Evolutionary conservation across 2,797 vertebrate species (phyloP).

Genomic region (Monodelphis domestica): DNA sequence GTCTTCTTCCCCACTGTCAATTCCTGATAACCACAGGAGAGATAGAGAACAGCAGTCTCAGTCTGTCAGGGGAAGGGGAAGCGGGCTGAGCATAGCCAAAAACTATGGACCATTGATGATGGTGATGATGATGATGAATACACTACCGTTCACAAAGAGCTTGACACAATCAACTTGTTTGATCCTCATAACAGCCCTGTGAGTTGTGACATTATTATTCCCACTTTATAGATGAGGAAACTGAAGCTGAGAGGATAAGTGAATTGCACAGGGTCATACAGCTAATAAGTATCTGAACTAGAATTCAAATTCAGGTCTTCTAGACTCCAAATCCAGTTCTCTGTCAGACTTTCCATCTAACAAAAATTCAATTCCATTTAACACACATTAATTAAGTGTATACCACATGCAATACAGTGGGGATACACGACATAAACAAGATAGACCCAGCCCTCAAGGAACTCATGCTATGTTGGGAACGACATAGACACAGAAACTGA

Average conservation of each 20-base stretch:
- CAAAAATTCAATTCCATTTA: background rate
- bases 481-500: too few relatives aligned
- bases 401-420: background rate
- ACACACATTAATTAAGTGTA: background rate
- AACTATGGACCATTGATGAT: background rate
- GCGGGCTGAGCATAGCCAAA: background rate
- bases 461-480: background rate
- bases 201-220: background rate
- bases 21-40: background rate
- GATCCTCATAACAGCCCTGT: background rate
- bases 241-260: background rate
- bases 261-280: background rate
- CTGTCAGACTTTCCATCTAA: background rate
- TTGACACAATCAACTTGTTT: background rate
- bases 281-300: background rate
- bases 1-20: background rate
- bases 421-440: background rate
- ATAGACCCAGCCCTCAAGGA: background rate
- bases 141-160: background rate
- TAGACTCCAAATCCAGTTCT: background rate
- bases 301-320: background rate
- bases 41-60: background rate
- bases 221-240: background rate
- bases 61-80: background rate
- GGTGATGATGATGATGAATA: background rate